These are phyloP conservation scores for Embiotoca jacksoni DNA, from an alignment of 2,113 vertebrate genomes.

Conservation along the genomic window DNA sequence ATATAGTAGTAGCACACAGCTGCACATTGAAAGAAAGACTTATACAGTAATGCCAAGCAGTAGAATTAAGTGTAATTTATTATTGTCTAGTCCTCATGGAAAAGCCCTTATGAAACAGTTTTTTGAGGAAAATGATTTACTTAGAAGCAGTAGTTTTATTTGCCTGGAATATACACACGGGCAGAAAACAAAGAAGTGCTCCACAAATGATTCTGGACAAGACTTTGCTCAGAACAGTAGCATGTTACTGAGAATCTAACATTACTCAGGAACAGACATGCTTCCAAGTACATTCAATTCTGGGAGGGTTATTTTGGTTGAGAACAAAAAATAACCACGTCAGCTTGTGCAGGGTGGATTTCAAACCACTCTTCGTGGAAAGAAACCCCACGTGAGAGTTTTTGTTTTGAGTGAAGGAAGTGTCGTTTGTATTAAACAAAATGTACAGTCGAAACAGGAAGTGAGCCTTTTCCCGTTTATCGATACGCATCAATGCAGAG, in stretches of 20 bases:
- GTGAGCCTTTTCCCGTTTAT: neutral
- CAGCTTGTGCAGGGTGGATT: neutral
- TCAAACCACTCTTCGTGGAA: neutral
- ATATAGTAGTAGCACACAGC: slow-evolving; percentile 20
- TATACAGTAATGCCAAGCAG: slow-evolving; percentile 7
- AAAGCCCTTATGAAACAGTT: slow-evolving; percentile 38
- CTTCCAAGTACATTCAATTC: slow-evolving; percentile 40
- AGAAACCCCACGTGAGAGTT: neutral
- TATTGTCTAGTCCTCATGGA: slow-evolving; percentile 14
- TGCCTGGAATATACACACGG: slow-evolving; percentile 34
- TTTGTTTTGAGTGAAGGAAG: neutral
- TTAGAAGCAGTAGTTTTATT: slow-evolving; percentile 45
- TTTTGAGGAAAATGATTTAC: slow-evolving; percentile 38
- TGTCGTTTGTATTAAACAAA: neutral
- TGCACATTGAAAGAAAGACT: neutral
- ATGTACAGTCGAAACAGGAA: neutral
- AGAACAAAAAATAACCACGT: neutral
- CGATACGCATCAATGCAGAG: too few species aligned
- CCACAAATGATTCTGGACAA: slow-evolving; percentile 17
- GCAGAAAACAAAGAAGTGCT: neutral
- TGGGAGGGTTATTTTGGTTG: neutral
- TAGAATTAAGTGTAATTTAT: slow-evolving; percentile 43
- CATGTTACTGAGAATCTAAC: slow-evolving; percentile 42
- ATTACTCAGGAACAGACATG: slow-evolving; percentile 33
- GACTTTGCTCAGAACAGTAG: slow-evolving; percentile 21